Percentiles rank a stretch among this genome's conserved stretches.
Evolutionary conservation across 2,797 vertebrate genomes (phyloP).

Genomic region (Amniataba percoides): DNA sequence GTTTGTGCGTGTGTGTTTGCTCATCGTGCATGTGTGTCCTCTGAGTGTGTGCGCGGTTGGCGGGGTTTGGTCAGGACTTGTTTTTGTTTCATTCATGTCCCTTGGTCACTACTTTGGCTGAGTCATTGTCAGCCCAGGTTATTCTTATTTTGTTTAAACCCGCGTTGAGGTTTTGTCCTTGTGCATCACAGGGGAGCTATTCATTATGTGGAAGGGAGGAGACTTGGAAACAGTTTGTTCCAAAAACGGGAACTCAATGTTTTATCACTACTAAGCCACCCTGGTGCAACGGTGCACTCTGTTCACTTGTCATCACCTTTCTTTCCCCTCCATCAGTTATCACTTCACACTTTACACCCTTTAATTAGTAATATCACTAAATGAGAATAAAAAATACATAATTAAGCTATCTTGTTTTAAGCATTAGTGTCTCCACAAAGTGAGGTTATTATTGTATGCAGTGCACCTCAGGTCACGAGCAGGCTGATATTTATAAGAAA

Average conservation of each 20-base stretch:
- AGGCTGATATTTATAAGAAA: conserved; percentile 15
- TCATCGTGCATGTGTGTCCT: background rate
- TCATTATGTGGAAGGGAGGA: conserved; percentile 29
- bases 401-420: background rate
- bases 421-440: background rate
- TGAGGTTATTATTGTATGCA: conserved; percentile 2
- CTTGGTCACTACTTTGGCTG: conserved; percentile 43
- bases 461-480: conserved; percentile 1
- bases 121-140: conserved; percentile 59
- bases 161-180: conserved; percentile 50
- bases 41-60: conserved; percentile 3
- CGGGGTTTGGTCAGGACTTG: conserved; percentile 11
- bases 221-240: conserved; percentile 39
- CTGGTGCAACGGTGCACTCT: conserved; percentile 17
- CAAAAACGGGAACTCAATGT: conserved; percentile 17
- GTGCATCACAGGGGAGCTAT: conserved; percentile 35
- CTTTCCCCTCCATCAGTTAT: background rate
- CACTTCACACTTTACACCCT: background rate
- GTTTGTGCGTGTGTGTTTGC: conserved; percentile 15
- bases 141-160: conserved; percentile 42
- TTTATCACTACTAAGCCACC: conserved; percentile 6
- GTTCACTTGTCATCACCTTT: background rate
- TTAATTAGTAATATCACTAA: conserved; percentile 1
- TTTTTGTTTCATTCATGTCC: conserved; percentile 42
- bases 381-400: background rate